phyloP scores from a whole-genome alignment of 2,888 invertebrate species.

The Chalcosyrphus nemorum region DNA sequence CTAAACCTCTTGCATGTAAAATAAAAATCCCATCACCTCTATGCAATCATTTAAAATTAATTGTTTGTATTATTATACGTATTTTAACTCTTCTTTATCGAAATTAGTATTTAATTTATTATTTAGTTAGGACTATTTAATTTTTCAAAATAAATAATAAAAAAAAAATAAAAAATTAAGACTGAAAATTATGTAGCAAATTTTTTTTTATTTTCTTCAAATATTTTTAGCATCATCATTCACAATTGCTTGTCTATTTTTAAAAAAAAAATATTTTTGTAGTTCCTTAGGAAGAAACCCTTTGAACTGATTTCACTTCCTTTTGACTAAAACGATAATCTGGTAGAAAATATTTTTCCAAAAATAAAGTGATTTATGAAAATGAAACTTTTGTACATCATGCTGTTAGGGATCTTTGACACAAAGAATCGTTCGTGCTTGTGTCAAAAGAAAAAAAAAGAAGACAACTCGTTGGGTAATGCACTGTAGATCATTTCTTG shows the following conservation, averaged over 20 bases:
- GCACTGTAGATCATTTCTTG: slow-evolving; percentile 7
- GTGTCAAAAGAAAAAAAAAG: no score
- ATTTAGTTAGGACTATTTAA: slow-evolving; percentile 63
- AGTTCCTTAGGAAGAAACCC: not conserved
- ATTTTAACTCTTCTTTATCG: slow-evolving; percentile 11
- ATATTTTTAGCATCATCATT: not conserved
- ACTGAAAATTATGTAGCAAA: slow-evolving; percentile 41
- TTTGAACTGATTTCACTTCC: not conserved
- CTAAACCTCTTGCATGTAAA: slow-evolving; percentile 56
- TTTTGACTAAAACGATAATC: not conserved
- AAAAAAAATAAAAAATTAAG: slow-evolving; percentile 45
- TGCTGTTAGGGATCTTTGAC: slow-evolving; percentile 48
- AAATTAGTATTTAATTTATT: slow-evolving; percentile 67
- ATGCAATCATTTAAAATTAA: slow-evolving; percentile 16
- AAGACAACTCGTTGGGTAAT: slow-evolving; percentile 8
- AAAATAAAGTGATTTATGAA: slow-evolving; percentile 18
- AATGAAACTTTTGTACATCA: not conserved
- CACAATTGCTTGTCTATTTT: not conserved
- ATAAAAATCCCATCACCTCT: slow-evolving; percentile 36
- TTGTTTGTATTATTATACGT: slow-evolving; percentile 36
- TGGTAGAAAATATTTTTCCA: not conserved
- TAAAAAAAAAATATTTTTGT: not conserved
- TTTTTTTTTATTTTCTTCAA: slow-evolving; percentile 29
- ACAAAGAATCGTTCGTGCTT: not conserved
- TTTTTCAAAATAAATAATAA: slow-evolving; percentile 5